These are phyloP conservation scores for Bombus soroeensis DNA, from an alignment of 1,140 invertebrate species.

Conservation along the genomic window DNA sequence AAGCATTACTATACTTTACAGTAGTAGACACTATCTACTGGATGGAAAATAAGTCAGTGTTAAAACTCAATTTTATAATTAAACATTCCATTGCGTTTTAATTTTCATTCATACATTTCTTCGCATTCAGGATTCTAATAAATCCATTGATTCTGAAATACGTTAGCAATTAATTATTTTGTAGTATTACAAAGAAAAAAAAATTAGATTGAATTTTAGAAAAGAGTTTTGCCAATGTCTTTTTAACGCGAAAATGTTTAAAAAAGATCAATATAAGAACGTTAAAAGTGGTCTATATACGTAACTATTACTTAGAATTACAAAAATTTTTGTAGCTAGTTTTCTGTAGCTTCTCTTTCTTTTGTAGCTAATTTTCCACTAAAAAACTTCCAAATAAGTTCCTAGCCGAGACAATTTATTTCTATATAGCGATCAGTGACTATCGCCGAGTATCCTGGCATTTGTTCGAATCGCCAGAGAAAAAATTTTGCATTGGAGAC, in stretches of 20 bases:
- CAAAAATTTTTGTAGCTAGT: no score
- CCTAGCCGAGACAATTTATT: slow-evolving; percentile 7
- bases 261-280: not conserved
- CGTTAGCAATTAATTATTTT: not conserved
- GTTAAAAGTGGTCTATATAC: not conserved
- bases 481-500: not conserved
- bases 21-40: not conserved
- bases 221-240: not conserved
- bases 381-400: not conserved
- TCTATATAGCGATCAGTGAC: slow-evolving; percentile 11
- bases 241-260: not conserved
- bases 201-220: not conserved
- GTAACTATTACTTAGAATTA: not conserved
- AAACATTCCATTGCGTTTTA: not conserved
- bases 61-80: not conserved
- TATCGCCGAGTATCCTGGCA: not conserved
- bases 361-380: not conserved
- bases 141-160: not conserved
- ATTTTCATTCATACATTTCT: not conserved
- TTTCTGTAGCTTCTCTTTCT: no score
- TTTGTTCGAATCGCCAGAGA: slow-evolving; percentile 1
- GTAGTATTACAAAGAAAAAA: not conserved
- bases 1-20: no score
- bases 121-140: not conserved
- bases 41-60: slow-evolving; percentile 13